These are phyloP conservation scores for Acrocera orbiculus DNA, from an alignment of 2,888 invertebrate genomes.

Conservation along the genomic window DNA sequence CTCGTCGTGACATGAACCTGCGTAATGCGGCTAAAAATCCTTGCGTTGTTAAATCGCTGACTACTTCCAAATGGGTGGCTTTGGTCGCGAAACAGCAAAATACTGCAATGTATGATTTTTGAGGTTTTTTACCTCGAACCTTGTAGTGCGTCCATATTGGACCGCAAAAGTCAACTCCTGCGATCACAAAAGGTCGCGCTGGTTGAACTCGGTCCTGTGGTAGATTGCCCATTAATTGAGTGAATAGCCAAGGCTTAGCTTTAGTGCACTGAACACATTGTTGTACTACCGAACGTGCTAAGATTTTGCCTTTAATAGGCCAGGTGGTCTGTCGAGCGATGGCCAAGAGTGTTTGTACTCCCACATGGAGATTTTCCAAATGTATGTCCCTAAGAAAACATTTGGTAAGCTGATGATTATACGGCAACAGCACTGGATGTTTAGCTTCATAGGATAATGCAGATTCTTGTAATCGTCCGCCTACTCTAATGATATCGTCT, in stretches of 20 bases:
- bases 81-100: constrained; percentile 11
- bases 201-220: constrained; percentile 10
- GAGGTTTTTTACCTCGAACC: constrained; percentile 4
- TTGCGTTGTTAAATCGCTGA: constrained; percentile 1
- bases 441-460: constrained; percentile 11
- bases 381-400: constrained; percentile 7
- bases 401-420: constrained; percentile 7
- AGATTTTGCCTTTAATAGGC: constrained; percentile 12
- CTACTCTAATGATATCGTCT: constrained; percentile 16
- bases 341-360: constrained; percentile 2
- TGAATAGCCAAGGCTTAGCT: constrained; percentile 6
- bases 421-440: constrained; percentile 15
- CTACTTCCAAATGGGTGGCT: constrained; percentile 10
- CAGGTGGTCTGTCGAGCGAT: constrained; percentile 13
- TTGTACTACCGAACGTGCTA: constrained; percentile 8
- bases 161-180: constrained; percentile 9
- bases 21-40: constrained; percentile 1
- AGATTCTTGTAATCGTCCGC: constrained; percentile 14
- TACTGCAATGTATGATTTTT: constrained; percentile 10
- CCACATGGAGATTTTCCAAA: neutral
- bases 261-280: constrained; percentile 11
- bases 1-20: constrained; percentile 2
- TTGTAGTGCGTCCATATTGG: constrained; percentile 6
- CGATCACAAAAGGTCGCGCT: constrained; percentile 7
- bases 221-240: constrained; percentile 16